Evolutionary conservation across 1,140 invertebrate genomes (phyloP), one percentile per base, ranked within the genome.

Genomic region (Ooceraea biroi): DNA sequence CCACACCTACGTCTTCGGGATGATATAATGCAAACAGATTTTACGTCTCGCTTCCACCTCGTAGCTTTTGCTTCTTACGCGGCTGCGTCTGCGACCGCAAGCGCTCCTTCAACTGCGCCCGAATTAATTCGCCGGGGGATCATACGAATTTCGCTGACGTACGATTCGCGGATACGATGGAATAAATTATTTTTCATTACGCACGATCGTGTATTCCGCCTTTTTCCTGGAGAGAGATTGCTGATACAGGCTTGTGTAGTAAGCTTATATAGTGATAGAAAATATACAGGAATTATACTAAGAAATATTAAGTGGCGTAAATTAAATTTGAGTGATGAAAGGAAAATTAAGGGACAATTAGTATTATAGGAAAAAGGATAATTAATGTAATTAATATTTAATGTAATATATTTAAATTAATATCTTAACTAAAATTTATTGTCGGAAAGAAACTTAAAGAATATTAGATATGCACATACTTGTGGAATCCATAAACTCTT

Each of bases 11-110:
- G 36, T 55, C 69, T 44, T 19, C 78, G 19, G 19, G 78, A 72
- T 74, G 78, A 82, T 82, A 82, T 74, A 82, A 74, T 74, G 78
- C 71, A 82, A 82, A 82, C 71, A 74, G 78, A 82, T 82, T 74
- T 60, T 44, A 61, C 78, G 3, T 74, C 78, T 74, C 58, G 41
- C 44, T 82, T 74, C 78, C 10, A 61, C 36, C 65, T 46, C 65
- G 55, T 82, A 19, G 27, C 19, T 74, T 61, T 50, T n/a, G 44
- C 17, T 61, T 82, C 68, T 82, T 82, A 73, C 55, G 55, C 55
- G n/a, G n/a, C 30, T 46, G 76, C 66, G 30, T 17, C 22, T 10
- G 22, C 8, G 71, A 71, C n/a, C n/a, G n/a, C n/a, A n/a, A n/a
- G n/a, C n/a, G 63, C 14, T 17, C n/a, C 8, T 7, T 10, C 48